Evolutionary conservation across 1,140 invertebrate species (phyloP).

Genomic region (Agrilus planipennis): DNA sequence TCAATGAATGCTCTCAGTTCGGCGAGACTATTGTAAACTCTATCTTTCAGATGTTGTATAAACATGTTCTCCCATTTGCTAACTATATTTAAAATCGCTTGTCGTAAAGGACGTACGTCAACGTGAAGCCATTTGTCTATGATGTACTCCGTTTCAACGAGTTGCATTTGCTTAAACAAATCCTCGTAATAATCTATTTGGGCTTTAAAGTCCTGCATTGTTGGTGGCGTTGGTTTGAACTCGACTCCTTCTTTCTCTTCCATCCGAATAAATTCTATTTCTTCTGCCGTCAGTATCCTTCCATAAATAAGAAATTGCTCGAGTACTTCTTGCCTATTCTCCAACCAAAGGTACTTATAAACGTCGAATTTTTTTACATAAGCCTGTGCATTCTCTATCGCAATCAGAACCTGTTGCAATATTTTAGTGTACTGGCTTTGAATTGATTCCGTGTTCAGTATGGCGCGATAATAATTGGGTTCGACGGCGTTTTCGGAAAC

Average conservation of each 20-base stretch:
- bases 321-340: slow-evolving; percentile 62
- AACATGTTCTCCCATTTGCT: slow-evolving; percentile 93
- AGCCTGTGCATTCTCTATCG: slow-evolving; percentile 50
- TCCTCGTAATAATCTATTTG: slow-evolving; percentile 88
- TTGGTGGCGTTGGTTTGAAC: slow-evolving; percentile 44
- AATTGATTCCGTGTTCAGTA: not conserved
- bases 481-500: not conserved
- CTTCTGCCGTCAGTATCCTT: slow-evolving; percentile 68
- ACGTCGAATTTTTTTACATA: slow-evolving; percentile 62
- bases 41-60: slow-evolving; percentile 84
- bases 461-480: not conserved
- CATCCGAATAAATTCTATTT: slow-evolving; percentile 69
- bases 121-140: slow-evolving; percentile 38
- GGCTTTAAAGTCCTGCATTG: slow-evolving; percentile 80
- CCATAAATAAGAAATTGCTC: slow-evolving; percentile 77
- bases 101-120: slow-evolving; percentile 79
- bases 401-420: not conserved
- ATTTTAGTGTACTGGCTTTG: not conserved
- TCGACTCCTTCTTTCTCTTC: slow-evolving; percentile 41
- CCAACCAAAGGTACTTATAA: slow-evolving; percentile 80
- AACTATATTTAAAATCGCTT: slow-evolving; percentile 79
- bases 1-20: slow-evolving; percentile 48
- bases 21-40: slow-evolving; percentile 58
- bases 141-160: slow-evolving; percentile 22
- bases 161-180: slow-evolving; percentile 60